A percentile compares a stretch with the other conserved stretches of the same genome.
phyloP scores from a whole-genome alignment of 2,113 vertebrate species.

The Paramormyrops kingsleyae region DNA sequence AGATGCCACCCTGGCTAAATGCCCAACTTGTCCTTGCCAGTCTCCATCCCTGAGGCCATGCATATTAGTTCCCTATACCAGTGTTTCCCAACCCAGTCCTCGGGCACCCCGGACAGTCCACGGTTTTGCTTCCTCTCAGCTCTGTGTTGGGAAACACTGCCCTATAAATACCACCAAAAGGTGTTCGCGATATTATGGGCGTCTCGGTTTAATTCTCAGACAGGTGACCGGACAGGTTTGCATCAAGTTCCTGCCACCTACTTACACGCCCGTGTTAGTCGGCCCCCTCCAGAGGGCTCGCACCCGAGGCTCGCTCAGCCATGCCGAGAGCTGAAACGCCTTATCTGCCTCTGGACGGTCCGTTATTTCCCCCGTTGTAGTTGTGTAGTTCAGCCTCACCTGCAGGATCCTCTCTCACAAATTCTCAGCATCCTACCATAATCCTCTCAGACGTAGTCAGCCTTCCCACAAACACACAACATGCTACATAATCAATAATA shows the following conservation, averaged over 20 bases:
- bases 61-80: neutral
- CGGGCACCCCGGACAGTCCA: too few relatives aligned
- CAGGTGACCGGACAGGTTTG: neutral
- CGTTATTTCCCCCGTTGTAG: neutral
- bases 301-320: neutral
- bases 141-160: neutral
- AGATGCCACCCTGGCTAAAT: neutral
- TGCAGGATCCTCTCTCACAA: neutral
- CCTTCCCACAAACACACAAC: neutral
- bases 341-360: neutral
- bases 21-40: neutral
- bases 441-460: neutral
- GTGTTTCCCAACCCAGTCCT: too few relatives aligned
- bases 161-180: neutral
- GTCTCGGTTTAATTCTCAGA: neutral
- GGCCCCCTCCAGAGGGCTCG: neutral
- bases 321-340: neutral
- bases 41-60: neutral
- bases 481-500: neutral
- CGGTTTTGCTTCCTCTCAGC: too few relatives aligned
- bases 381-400: neutral
- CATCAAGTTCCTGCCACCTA: neutral
- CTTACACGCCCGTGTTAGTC: neutral
- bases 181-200: neutral
- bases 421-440: neutral